Evolutionary conservation across 64 coral and sea anemone genomes (phyloP), one percentile per base, ranked within the genome.

Genomic region (Stylophora pistillata): DNA sequence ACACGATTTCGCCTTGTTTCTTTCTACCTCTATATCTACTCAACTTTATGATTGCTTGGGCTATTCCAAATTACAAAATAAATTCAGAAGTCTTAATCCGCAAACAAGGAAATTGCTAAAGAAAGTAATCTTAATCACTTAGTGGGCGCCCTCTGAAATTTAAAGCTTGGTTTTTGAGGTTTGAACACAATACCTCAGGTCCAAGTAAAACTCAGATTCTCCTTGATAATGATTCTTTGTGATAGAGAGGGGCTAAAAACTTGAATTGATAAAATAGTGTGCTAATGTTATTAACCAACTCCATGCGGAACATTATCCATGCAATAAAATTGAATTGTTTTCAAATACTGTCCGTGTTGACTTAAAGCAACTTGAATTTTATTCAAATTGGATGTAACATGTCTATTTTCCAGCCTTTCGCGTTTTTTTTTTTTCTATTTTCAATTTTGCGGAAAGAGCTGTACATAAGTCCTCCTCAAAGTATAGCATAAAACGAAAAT

Each of bases 281-380:
- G 26, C 61, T 84, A 53, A 84, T 69, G 62, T 69, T 37, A 69
- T 70, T 37, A 84, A 53, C 21, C 64, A 68, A 25, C 23, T 52
- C 33, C 53, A 70, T 53, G 21, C 78, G 13, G 17, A 21, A 23
- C 80, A 23, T 69, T 84, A 70, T 84, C 69, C 80, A 53, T 26
- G 80, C 80, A 84, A 71, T 84, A 84, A 84, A 84, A 84, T 53
- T 84, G 80, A 79, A 84, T 84, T 84, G 80, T 84, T 84, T 84
- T 70, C 9, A 33, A 84, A 84, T 55, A 13, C 30, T 33, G 5
- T 33, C 53, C 33, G 66, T 84, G 80, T 84, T 84, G 61, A 84
- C 32, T 65, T n/a, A 13, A 70, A 84, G 10, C 80, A 64, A 21
- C 77, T 70, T 84, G 41, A 84, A 84, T 62, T 34, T n/a, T 68